Evolutionary conservation across 2,797 vertebrate species (phyloP), one percentile per base, ranked within the genome.

Genomic region (Antennarius maculatus): DNA sequence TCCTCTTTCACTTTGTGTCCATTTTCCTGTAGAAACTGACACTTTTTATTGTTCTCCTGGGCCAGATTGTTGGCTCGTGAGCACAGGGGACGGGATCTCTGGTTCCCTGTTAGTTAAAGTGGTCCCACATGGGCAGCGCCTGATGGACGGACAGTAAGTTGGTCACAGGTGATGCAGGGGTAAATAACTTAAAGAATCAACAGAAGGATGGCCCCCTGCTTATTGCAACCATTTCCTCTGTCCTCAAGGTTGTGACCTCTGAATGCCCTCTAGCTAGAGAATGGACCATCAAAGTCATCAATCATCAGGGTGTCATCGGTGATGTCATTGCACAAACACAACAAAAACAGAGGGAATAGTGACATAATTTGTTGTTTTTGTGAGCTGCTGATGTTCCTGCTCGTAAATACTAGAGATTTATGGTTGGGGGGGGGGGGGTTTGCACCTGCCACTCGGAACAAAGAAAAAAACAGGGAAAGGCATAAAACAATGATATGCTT

Each of bases 1-100:
- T 99, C 97, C 97, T 96, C 91, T 89, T 96, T 97, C 94, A 95
- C 95, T 94, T 92, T 90, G 91, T 92, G 90, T 93, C 76, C 80
- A 83, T 90, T 91, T 94, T 81, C 95, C 83, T 90, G 89, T 51
- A 93, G 94, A 96, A 95, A 96, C 93, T 94, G 95, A 97, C 94
- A 95, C 92, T 67, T 75, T 80, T 91, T 83, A 92, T 93, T 93
- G 92, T 93, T 93, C 90, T 91, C 80, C 49, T 31, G 88, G 86
- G 86, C 74, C 74, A 60, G 69, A 64, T 64, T 64, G 77, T 70
- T 80, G 73, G 75, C 71, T 51, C 66, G 41, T 54, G 54, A 79
- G 71, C 59, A 15, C 17, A 47, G 63, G 71, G 49, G 50, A 72
- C 42, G 18, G 50, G 81, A 76, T 80, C 56, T 51, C 77, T 79